Conservation (phyloP, 2,113 vertebrate genomes). For the Noctilio leporinus region DNA sequence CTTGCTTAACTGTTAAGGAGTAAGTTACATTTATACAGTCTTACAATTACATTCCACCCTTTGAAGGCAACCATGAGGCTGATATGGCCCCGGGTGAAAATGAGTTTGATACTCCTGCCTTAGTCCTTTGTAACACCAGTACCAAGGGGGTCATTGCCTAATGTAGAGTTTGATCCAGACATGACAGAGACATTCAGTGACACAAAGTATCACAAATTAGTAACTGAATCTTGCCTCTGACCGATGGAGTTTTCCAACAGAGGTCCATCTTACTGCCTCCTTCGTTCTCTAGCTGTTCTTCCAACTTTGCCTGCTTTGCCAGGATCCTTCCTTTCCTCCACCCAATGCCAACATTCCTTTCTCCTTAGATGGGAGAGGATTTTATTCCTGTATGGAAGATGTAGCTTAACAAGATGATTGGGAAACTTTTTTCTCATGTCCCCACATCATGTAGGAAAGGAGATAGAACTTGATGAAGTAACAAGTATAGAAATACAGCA, state of each 20-base stretch:
- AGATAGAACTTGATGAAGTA: background rate
- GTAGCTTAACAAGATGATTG: background rate
- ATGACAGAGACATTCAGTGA: background rate
- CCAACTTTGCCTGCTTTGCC: background rate
- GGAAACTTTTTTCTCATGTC: background rate
- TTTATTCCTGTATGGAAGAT: background rate
- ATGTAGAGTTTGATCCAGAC: background rate
- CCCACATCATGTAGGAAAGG: background rate
- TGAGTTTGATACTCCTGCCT: too few species aligned
- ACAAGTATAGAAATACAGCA: background rate
- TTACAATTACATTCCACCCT: too few species aligned
- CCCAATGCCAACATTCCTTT: background rate
- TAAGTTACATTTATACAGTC: too few species aligned
- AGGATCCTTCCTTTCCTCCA: background rate
- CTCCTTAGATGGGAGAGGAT: background rate
- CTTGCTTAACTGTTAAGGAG: too few species aligned
- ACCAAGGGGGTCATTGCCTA: background rate
- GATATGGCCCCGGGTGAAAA: too few species aligned
- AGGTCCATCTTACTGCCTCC: background rate
- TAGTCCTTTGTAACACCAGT: background rate
- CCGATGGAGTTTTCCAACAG: background rate
- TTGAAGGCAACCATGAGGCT: too few species aligned
- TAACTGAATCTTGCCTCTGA: background rate
- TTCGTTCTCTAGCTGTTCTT: background rate
- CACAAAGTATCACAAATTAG: background rate